A percentile compares a stretch with the other conserved stretches of the same genome.
Conservation (phyloP, 2,797 vertebrate genomes). For the Acropternis orthonyx region DNA sequence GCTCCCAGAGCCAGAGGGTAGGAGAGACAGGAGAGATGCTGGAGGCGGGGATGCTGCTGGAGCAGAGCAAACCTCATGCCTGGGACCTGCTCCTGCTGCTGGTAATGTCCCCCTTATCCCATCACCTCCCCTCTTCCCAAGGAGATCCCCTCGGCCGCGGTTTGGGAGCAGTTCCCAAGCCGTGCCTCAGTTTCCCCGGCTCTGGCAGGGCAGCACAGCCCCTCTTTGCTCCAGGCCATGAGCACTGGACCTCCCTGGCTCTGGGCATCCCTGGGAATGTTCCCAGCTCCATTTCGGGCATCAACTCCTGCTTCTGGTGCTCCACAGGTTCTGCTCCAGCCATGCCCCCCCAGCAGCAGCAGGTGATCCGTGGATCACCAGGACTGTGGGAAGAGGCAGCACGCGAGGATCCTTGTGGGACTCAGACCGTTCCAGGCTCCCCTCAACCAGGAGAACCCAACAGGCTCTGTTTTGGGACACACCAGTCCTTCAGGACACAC, state of each 20-base stretch:
- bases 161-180: fast-evolving
- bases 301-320: background rate
- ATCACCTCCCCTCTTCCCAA: background rate
- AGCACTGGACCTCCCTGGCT: background rate
- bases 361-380: fast-evolving
- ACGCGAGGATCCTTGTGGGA: background rate
- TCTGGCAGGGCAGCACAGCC: background rate
- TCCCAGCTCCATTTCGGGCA: fast-evolving
- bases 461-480: background rate
- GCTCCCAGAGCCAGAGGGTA: fast-evolving
- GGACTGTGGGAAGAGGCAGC: fast-evolving
- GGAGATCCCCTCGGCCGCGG: fast-evolving
- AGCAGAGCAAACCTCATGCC: fast-evolving
- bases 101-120: fast-evolving
- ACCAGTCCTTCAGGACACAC: fast-evolving
- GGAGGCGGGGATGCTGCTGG: background rate
- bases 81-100: background rate
- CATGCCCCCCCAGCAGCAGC: background rate
- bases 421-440: too few species aligned
- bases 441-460: background rate
- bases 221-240: background rate
- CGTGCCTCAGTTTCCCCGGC: background rate
- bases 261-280: background rate
- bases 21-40: background rate
- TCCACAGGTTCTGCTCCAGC: background rate